Evolutionary conservation across 2,888 invertebrate species (phyloP).

Genomic region (Eulithis testata): DNA sequence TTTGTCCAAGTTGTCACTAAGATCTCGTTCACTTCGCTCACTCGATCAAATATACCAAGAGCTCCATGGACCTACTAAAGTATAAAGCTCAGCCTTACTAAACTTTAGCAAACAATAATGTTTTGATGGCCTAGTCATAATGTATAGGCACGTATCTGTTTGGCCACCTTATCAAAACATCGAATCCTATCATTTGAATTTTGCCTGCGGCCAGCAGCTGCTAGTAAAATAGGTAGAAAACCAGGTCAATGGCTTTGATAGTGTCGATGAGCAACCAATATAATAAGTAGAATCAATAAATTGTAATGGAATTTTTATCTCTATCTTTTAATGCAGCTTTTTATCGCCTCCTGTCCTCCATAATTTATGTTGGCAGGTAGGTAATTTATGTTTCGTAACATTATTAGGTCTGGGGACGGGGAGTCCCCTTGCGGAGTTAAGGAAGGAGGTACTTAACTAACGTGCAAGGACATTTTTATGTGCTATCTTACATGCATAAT

Average conservation of each 20-base stretch:
- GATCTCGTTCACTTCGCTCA: no score
- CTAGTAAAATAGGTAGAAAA: slow-evolving; percentile 51
- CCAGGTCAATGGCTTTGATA: slow-evolving; percentile 40
- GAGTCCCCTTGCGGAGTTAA: slow-evolving; percentile 8
- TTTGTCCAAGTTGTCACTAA: no score
- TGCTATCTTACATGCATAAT: slow-evolving; percentile 19
- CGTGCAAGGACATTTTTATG: slow-evolving; percentile 15
- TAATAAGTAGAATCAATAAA: slow-evolving; percentile 14
- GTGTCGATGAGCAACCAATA: slow-evolving; percentile 44
- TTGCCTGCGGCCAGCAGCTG: slow-evolving; percentile 26
- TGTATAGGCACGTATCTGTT: neutral
- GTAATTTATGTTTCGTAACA: slow-evolving; percentile 25
- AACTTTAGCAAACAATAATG: no score
- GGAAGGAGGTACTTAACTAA: slow-evolving; percentile 19
- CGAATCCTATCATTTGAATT: slow-evolving; percentile 23
- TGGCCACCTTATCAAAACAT: slow-evolving; percentile 13
- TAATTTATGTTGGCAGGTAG: slow-evolving; percentile 27
- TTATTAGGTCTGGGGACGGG: slow-evolving; percentile 19
- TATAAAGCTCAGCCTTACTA: no score
- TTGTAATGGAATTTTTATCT: slow-evolving; percentile 31
- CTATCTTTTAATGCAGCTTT: slow-evolving; percentile 24
- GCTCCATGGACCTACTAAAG: no score
- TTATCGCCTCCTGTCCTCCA: slow-evolving; percentile 16
- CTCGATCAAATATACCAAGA: no score
- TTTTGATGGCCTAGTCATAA: no score